A percentile compares a stretch with the other conserved stretches of the same genome.
phyloP scores from a whole-genome alignment of 2,797 vertebrate genomes.

The Cuniculus paca region DNA sequence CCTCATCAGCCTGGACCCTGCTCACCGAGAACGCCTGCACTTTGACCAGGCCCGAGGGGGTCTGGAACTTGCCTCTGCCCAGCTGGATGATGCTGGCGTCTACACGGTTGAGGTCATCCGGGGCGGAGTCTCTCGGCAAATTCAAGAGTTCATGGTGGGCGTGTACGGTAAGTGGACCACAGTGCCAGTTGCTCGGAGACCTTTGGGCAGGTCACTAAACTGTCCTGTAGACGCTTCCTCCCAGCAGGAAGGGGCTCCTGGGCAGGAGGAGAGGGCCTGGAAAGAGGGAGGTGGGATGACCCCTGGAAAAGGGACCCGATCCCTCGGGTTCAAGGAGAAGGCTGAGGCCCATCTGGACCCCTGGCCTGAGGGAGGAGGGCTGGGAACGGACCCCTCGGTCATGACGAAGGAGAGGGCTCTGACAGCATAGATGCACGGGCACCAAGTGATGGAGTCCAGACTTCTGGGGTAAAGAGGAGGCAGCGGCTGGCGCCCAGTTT shows the following conservation, averaged over 20 bases:
- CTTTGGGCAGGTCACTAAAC: background rate
- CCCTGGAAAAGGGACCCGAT: background rate
- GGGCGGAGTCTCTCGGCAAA: background rate
- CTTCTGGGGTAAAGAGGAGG: background rate
- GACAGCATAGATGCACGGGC: background rate
- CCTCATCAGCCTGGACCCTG: slow-evolving; percentile 68
- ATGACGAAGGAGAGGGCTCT: background rate
- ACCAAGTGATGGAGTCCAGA: background rate
- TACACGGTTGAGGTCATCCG: slow-evolving; percentile 79
- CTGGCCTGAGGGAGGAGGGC: background rate
- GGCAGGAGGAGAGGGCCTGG: background rate
- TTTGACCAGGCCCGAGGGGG: slow-evolving; percentile 67
- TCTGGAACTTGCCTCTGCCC: slow-evolving; percentile 76
- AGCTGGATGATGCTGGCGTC: slow-evolving; percentile 62
- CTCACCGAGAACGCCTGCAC: slow-evolving; percentile 55
- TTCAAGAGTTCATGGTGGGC: slow-evolving; percentile 69
- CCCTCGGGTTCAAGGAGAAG: background rate
- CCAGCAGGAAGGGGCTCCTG: background rate
- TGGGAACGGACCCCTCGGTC: background rate
- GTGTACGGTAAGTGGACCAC: slow-evolving; percentile 84
- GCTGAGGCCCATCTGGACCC: background rate
- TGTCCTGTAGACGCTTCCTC: background rate
- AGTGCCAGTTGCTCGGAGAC: background rate
- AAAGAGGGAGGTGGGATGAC: background rate
- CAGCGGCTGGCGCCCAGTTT: background rate